phyloP scores from a whole-genome alignment of 53 echinoderm and acorn worm genomes.

The Luidia sarsii region DNA sequence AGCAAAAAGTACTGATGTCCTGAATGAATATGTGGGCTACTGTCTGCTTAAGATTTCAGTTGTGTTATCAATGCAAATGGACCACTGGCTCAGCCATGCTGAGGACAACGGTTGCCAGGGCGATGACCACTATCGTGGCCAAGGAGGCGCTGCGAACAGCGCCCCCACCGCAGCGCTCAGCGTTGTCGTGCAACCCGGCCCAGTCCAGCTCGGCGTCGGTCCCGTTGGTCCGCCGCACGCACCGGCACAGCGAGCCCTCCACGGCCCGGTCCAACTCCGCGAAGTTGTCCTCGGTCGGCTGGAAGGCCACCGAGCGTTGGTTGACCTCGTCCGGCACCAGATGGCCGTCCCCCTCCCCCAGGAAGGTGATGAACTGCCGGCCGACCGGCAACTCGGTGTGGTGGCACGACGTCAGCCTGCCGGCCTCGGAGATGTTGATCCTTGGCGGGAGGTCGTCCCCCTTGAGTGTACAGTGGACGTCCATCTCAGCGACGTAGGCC shows the following conservation, averaged over 20 bases:
- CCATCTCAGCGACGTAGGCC: constrained; percentile 40
- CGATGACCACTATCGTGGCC: no score
- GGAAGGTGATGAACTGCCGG: neutral
- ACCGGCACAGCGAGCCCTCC: neutral
- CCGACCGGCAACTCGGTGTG: constrained; percentile 24
- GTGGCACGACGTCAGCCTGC: constrained; percentile 19
- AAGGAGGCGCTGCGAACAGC: no score
- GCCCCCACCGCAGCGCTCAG: no score
- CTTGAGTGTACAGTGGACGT: constrained; percentile 8
- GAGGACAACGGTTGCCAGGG: no score
- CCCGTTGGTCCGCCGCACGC: neutral
- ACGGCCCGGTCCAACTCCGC: neutral
- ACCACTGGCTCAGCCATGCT: no score
- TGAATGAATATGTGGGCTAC: no score
- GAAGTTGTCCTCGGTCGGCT: constrained; percentile 3
- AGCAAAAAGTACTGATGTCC: no score
- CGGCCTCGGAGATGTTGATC: constrained; percentile 27
- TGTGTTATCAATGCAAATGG: no score
- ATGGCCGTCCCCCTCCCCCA: neutral
- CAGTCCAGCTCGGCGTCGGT: neutral
- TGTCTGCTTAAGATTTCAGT: no score
- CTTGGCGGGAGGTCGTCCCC: constrained; percentile 6
- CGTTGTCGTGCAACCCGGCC: no score
- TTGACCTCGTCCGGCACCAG: constrained; percentile 30
- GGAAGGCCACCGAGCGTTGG: constrained; percentile 30